These are phyloP conservation scores for Trichonephila clavata DNA, from an alignment of 1,140 invertebrate genomes.

Conservation along the genomic window DNA sequence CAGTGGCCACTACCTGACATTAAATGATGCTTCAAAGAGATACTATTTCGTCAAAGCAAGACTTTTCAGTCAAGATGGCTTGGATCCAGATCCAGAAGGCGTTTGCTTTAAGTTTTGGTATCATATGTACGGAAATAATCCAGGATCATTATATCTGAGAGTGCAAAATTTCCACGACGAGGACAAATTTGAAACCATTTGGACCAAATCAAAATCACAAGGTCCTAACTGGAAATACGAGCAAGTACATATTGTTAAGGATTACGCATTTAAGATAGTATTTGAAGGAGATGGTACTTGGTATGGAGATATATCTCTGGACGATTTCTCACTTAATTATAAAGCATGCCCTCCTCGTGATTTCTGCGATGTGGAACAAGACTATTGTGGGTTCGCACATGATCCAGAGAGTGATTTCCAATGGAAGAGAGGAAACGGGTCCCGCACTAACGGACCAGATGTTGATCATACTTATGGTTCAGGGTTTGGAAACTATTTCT, in stretches of 20 bases:
- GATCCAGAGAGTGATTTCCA: constrained; percentile 60
- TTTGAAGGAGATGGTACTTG: constrained; percentile 53
- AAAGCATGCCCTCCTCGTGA: constrained; percentile 69
- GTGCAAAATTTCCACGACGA: constrained; percentile 58
- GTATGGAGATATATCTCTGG: constrained; percentile 75
- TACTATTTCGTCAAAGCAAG: background rate
- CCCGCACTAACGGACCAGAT: constrained; percentile 72
- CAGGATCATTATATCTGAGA: constrained; percentile 58
- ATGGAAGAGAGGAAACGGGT: constrained; percentile 67
- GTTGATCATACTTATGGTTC: constrained; percentile 78
- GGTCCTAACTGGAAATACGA: constrained; percentile 77
- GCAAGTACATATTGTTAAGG: constrained; percentile 56
- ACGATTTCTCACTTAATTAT: constrained; percentile 74
- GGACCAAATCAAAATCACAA: constrained; percentile 62
- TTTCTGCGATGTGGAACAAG: constrained; percentile 76
- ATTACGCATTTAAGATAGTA: constrained; percentile 48
- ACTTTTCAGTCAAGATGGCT: constrained; percentile 28
- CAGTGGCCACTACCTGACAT: constrained; percentile 62
- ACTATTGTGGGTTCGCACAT: constrained; percentile 71
- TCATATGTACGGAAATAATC: constrained; percentile 74
- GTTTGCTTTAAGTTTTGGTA: constrained; percentile 76
- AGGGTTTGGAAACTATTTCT: constrained; percentile 76
- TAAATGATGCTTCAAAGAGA: constrained; percentile 37
- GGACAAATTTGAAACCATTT: constrained; percentile 65
- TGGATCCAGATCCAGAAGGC: constrained; percentile 33